Conservation (phyloP, 2,888 invertebrate genomes). For the Meghimatium bilineatum region DNA sequence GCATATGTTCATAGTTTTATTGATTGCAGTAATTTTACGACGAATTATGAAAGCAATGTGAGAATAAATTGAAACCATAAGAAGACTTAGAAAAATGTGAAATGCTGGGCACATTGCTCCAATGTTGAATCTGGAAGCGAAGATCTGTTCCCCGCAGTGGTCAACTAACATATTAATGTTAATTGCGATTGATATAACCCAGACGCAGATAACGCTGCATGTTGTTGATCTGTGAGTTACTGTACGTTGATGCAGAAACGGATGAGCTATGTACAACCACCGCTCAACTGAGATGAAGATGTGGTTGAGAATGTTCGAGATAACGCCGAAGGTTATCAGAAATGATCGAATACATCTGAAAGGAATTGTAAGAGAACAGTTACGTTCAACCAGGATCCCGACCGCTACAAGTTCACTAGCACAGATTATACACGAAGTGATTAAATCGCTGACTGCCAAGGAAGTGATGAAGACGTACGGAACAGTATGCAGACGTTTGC, state of each 20-base stretch:
- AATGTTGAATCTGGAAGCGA: not conserved
- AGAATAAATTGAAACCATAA: constrained; percentile 6
- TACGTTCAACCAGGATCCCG: not conserved
- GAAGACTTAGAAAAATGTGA: not conserved
- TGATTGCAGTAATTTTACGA: not conserved
- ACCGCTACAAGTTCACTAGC: not conserved
- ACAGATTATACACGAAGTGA: not conserved
- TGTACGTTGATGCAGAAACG: constrained; percentile 5
- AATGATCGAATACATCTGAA: not conserved
- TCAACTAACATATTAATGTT: not conserved
- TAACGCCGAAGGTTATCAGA: not conserved
- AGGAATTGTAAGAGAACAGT: not conserved
- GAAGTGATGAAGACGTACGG: constrained; percentile 20
- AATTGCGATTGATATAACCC: not conserved
- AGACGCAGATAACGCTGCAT: not conserved
- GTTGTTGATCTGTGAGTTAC: not conserved
- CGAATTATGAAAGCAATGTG: constrained; percentile 6
- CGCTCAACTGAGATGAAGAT: constrained; percentile 21
- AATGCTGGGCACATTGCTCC: not conserved
- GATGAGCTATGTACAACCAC: constrained; percentile 26
- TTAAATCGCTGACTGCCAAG: constrained; percentile 3
- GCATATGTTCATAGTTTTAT: not conserved
- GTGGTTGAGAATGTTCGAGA: not conserved
- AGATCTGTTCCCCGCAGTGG: no score
- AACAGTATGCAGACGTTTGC: not conserved